Percentiles rank a stretch among this genome's conserved stretches.
Evolutionary conservation across 2,797 vertebrate genomes (phyloP).

Genomic region (Chaenodraco wilsoni): DNA sequence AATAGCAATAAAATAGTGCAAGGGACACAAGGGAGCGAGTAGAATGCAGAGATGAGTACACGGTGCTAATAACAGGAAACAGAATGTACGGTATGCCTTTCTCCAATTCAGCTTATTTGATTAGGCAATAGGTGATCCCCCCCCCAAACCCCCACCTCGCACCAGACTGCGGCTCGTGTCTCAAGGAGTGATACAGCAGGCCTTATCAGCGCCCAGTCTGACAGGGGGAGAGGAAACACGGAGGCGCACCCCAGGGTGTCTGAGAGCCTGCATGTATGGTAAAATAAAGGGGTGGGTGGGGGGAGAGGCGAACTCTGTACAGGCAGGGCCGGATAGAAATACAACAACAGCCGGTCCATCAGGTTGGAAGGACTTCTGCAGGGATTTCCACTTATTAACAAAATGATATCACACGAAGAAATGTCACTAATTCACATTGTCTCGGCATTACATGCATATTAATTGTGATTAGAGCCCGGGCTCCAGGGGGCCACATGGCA

Average conservation of each 20-base stretch:
- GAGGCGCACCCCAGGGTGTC: conserved; percentile 52
- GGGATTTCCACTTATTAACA: neutral
- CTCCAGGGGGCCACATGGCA: neutral
- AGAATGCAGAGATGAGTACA: too few relatives aligned
- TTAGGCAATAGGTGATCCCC: neutral
- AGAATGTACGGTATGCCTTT: neutral
- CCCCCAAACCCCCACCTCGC: conserved; percentile 1
- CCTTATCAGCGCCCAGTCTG: conserved; percentile 70
- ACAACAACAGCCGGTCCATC: neutral
- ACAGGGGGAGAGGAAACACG: conserved; percentile 55
- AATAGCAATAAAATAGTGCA: too few relatives aligned
- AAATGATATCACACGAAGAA: neutral
- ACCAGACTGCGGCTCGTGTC: conserved; percentile 53
- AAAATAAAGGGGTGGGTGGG: neutral
- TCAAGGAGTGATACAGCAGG: conserved; percentile 56
- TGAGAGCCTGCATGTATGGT: conserved; percentile 8
- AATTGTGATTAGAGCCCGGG: neutral
- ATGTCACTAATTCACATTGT: accelerated
- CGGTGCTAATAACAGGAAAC: neutral
- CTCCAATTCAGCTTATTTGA: neutral
- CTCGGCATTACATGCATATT: neutral
- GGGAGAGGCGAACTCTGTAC: conserved; percentile 16
- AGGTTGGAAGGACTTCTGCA: neutral
- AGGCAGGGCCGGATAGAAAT: neutral
- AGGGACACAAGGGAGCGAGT: too few relatives aligned